These are phyloP conservation scores for Scylla paramamosain DNA, from an alignment of 1,140 invertebrate genomes.

Conservation along the genomic window DNA sequence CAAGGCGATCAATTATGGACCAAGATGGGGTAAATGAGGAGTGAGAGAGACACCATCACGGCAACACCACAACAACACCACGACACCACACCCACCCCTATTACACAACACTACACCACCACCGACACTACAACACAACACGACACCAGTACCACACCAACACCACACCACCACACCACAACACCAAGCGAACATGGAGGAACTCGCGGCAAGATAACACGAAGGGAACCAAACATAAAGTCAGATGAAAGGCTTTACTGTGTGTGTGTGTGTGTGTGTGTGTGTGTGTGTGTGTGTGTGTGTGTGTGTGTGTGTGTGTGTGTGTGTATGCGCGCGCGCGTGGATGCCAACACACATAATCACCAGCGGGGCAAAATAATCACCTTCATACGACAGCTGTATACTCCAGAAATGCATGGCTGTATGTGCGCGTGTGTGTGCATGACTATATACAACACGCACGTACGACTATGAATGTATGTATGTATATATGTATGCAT, in stretches of 20 bases:
- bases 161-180: neutral
- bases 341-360: slow-evolving; percentile 24
- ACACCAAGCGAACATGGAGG: neutral
- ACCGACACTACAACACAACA: neutral
- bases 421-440: slow-evolving; percentile 13
- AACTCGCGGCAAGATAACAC: neutral
- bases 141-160: too few species aligned
- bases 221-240: neutral
- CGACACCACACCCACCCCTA: too few species aligned
- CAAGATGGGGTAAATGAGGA: too few species aligned
- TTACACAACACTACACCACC: too few species aligned
- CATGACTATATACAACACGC: neutral
- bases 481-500: neutral
- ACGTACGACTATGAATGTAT: neutral
- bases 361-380: neutral
- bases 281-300: slow-evolving; percentile 36
- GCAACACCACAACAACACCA: neutral
- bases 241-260: neutral
- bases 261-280: neutral
- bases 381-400: neutral
- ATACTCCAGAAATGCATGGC: slow-evolving; percentile 27
- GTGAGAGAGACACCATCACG: neutral
- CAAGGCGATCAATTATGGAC: too few species aligned
- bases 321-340: neutral
- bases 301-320: slow-evolving; percentile 25